Conservation (phyloP, 2,888 invertebrate genomes). For the Folsomia candida region DNA sequence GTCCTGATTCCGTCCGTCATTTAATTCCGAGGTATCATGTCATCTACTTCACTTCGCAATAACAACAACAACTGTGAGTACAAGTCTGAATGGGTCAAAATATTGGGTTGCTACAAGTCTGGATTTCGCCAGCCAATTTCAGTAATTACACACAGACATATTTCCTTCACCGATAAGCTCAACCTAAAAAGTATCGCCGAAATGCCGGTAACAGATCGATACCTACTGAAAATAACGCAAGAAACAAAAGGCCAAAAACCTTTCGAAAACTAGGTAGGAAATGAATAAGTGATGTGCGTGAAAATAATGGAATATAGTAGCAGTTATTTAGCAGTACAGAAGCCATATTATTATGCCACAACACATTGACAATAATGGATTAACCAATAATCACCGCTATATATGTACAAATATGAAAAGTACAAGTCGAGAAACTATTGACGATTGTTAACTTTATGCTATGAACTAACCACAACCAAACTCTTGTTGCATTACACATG, state of each 20-base stretch:
- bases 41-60: too few species aligned
- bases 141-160: neutral
- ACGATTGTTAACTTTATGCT: too few species aligned
- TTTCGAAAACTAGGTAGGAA: neutral
- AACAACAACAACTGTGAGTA: neutral
- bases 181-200: neutral
- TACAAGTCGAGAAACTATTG: too few species aligned
- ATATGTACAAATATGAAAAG: too few species aligned
- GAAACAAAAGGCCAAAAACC: neutral
- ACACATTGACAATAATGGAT: too few species aligned
- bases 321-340: too few species aligned
- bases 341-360: too few species aligned
- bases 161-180: neutral
- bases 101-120: neutral
- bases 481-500: neutral
- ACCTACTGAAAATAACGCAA: neutral
- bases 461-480: neutral
- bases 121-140: neutral
- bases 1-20: neutral
- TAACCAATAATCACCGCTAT: too few species aligned
- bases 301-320: neutral
- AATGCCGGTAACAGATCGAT: neutral
- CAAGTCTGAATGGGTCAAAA: neutral
- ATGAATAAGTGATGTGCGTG: neutral
- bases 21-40: neutral